phyloP scores from a whole-genome alignment of 2,113 vertebrate genomes.

The Corythornis cristatus region DNA sequence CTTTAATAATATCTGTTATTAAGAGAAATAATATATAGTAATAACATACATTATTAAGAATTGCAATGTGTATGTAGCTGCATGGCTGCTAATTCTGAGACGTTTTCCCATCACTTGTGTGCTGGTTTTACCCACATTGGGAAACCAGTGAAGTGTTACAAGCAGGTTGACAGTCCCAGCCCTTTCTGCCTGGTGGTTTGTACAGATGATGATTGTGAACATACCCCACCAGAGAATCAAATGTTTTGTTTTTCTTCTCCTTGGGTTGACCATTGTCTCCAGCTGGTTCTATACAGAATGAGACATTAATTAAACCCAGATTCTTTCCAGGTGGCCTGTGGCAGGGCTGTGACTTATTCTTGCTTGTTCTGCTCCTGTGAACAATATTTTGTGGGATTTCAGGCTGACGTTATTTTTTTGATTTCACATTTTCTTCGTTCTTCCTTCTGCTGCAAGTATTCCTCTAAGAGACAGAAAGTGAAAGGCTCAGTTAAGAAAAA shows the following conservation, averaged over 20 bases:
- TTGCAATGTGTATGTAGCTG: not conserved
- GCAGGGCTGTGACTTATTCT: slow-evolving; percentile 42
- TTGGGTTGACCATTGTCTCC: slow-evolving; percentile 74
- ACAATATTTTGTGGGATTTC: slow-evolving; percentile 59
- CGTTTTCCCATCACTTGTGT: not conserved
- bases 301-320: slow-evolving; percentile 76
- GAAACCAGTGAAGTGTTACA: not conserved
- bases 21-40: not conserved
- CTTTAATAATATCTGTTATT: not conserved
- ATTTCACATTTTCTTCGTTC: slow-evolving; percentile 59
- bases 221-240: slow-evolving; percentile 38
- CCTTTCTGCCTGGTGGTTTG: not conserved
- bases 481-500: slow-evolving; percentile 79
- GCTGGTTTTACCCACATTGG: not conserved
- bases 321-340: slow-evolving; percentile 73
- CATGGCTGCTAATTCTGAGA: not conserved
- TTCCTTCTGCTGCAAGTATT: slow-evolving; percentile 65
- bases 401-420: slow-evolving; percentile 52
- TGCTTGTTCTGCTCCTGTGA: slow-evolving; percentile 61
- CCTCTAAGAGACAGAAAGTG: slow-evolving; percentile 72
- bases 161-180: not conserved
- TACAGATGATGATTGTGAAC: slow-evolving; percentile 54
- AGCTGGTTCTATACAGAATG: slow-evolving; percentile 62
- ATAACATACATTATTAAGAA: not conserved
- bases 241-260: slow-evolving; percentile 71